These are phyloP conservation scores for Bombus consobrinus DNA, from an alignment of 1,140 invertebrate species.

Conservation along the genomic window DNA sequence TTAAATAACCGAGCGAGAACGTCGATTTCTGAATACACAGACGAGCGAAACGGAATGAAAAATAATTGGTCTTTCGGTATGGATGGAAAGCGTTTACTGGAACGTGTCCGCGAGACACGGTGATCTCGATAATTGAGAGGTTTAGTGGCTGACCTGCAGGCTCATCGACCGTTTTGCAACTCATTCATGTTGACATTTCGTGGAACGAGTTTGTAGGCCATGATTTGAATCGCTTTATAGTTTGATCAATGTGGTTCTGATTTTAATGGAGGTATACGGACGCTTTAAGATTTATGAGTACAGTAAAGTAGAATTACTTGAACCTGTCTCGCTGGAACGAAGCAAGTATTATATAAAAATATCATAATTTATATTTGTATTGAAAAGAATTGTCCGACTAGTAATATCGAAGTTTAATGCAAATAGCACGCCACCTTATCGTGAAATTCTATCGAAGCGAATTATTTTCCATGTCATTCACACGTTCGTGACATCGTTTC, in stretches of 20 bases:
- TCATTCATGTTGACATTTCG: constrained; percentile 1
- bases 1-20: constrained; percentile 64
- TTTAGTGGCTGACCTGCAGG: not conserved
- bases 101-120: not conserved
- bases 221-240: not conserved
- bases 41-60: not conserved
- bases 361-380: too few relatives aligned
- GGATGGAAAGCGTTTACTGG: constrained; percentile 8
- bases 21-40: constrained; percentile 27
- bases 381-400: not conserved
- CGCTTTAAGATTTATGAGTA: not conserved
- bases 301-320: too few relatives aligned
- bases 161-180: not conserved
- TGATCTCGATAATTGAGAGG: constrained; percentile 17
- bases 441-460: not conserved
- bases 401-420: not conserved
- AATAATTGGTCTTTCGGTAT: constrained; percentile 5
- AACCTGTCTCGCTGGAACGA: not conserved
- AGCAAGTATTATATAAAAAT: not conserved
- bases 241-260: not conserved
- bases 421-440: not conserved
- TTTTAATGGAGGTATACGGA: not conserved
- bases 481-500: not conserved
- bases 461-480: not conserved
- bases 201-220: not conserved